Conservation (phyloP, 2,113 vertebrate species). For the Ceyx margarethae region DNA sequence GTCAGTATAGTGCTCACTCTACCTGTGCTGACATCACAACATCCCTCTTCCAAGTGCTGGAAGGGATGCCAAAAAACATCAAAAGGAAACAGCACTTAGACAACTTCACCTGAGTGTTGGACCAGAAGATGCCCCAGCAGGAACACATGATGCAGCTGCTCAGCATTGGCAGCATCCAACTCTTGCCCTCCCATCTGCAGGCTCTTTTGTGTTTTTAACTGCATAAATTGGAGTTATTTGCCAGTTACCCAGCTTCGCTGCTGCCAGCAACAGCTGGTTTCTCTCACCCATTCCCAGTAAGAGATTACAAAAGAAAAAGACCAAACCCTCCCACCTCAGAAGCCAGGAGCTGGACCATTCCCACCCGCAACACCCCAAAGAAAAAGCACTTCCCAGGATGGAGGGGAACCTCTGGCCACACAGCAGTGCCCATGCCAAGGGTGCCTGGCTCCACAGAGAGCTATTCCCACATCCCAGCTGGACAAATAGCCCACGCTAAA, state of each 20-base stretch:
- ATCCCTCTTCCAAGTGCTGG: not conserved
- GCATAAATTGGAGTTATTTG: not conserved
- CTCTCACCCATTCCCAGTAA: not conserved
- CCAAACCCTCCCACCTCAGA: not conserved
- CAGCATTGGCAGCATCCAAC: not conserved
- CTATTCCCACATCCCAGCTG: not conserved
- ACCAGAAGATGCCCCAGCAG: not conserved
- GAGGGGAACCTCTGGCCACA: accelerated
- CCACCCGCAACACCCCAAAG: not conserved
- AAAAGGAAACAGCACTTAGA: not conserved
- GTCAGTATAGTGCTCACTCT: not conserved
- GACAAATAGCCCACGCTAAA: not conserved
- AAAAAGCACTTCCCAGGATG: not conserved
- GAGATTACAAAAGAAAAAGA: not conserved
- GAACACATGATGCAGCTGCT: not conserved
- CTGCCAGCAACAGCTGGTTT: not conserved
- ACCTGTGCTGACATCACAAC: not conserved
- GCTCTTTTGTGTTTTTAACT: not conserved
- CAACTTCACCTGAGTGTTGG: accelerated
- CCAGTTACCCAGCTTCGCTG: not conserved
- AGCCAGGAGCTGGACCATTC: not conserved
- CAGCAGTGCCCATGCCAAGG: not conserved
- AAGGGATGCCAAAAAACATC: not conserved
- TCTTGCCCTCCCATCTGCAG: not conserved
- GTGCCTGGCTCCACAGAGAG: not conserved